Base-by-base conservation (phyloP, 2,888 invertebrate genomes). In the Rutpela maculata region DNA sequence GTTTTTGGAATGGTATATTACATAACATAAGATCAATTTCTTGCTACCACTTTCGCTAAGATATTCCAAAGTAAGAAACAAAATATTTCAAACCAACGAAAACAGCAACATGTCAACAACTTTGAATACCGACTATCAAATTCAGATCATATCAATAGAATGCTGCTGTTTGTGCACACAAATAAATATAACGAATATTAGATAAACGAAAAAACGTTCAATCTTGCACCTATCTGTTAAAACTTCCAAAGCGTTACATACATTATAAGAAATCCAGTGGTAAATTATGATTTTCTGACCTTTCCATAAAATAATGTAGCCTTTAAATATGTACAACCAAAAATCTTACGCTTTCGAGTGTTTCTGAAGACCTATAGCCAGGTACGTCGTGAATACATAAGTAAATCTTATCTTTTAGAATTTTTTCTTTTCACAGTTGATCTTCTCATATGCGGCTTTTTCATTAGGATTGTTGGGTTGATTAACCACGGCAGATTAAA, bases 401-500 rank as follows among this genome's bases (percentile, higher is more conserved):
- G 22, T 68, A 76, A 76, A 74, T 75, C 75, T 81, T 83, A 85
- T 85, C 84, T 85, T 75, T 81, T 85, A 15, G 80, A 71, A 67
- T 62, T 75, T 83, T 82, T 82, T 74, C 85, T 78, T 78, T 75
- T 82, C n/a, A 63, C 76, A 57, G 74, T 78, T 43, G 81, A 80
- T 71, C 77, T 79, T 71, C 78, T 82, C 18, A 71, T 69, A 66
- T 76, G 79, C 6, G 78, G 67, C 78, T 80, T 80, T 71, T 78
- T 83, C 55, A 76, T 78, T 38, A 83, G 65, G 35, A 83, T 81
- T 69, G 81, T 69, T 17, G 88, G 87, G 81, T 88, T 88, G 55
- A 85, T 85, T 76, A 90, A 80, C 90, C 90, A 90, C 1, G 90
- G 89, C 68, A 90, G 80, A 74, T 79, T 86, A 82, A 90, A 90